Conservation (phyloP, 53 echinoderm and acorn worm genomes). For the Echinarachnius parma region DNA sequence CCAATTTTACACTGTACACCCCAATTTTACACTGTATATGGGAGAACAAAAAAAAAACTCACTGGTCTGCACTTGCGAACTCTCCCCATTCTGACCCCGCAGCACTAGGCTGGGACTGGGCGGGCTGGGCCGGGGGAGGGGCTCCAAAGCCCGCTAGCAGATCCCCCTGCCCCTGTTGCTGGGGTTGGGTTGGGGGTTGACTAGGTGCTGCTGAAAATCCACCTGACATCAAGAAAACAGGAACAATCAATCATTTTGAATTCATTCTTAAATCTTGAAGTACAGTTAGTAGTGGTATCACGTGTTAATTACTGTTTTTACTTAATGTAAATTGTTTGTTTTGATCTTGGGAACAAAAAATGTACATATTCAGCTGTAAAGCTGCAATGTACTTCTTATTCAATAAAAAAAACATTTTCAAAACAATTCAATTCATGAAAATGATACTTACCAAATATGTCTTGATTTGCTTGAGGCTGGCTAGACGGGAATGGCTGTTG, state of each 20-base stretch:
- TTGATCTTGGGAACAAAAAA: background rate
- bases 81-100: slow-evolving; percentile 85
- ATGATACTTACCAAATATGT: slow-evolving; percentile 22
- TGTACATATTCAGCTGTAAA: background rate
- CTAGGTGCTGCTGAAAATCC: slow-evolving; percentile 43
- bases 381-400: background rate
- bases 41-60: background rate
- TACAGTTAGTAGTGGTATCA: too few species aligned
- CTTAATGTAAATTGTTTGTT: too few species aligned
- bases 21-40: background rate
- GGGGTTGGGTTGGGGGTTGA: too few species aligned
- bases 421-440: background rate
- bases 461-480: slow-evolving; percentile 1
- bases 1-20: too few species aligned
- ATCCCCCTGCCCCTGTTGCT: slow-evolving; percentile 37
- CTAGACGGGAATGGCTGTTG: slow-evolving; percentile 30
- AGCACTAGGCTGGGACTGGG: slow-evolving; percentile 18
- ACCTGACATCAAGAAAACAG: slow-evolving; percentile 11
- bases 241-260: background rate
- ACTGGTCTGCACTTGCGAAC: slow-evolving; percentile 73
- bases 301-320: too few species aligned
- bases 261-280: too few species aligned
- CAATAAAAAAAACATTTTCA: background rate
- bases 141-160: slow-evolving; percentile 53
- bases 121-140: slow-evolving; percentile 28